Base-by-base conservation (phyloP, 2,113 vertebrate genomes). In the Heliornis fulica region DNA sequence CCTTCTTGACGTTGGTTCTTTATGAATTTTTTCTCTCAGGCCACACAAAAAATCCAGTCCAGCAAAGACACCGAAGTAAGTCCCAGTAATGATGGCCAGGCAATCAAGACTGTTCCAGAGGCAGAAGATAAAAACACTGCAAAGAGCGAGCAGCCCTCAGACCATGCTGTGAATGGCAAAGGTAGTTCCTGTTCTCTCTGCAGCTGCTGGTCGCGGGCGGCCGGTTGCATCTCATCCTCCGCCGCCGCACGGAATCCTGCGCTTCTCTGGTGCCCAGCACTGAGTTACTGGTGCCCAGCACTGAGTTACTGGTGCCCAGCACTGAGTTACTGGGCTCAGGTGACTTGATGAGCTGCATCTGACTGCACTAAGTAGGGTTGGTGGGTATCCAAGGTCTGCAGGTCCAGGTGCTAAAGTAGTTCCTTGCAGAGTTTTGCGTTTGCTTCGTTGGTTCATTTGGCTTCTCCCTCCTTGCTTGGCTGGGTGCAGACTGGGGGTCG, bases 131-230 rank as follows among this genome's bases (percentile, higher is more conserved):
- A 94, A 66, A 83, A 78, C 43, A 17, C 15, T 36, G 70, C 68
- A 14, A 97, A 95, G 71, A 97, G 91, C 3, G 98, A 98, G 87
- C 97, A 98, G 18, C 98, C 98, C 75, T 97, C 98, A 36, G 97
- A 98, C 60, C 97, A 90, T 4, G 69, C 40, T 72, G 93, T 74
- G 66, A 89, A 90, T 53, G 97, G 94, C 43, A 98, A 98, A 98
- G 98, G 98, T 98, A 97, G 85, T 89, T 77, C 34, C 17, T 60
- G 41, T 46, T 10, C 17, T 23, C 20, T 43, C 22, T 18, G 7
- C 22, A 7, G 14, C 46, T 83, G 83, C 25, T 82, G 77, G 2
- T n/a, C n/a, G n/a, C n/a, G n/a, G n/a, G n/a, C n/a, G 17, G 17
- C 34, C 36, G 8, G 0, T 29, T 34, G 57, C 41, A 57, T 51